Percentiles rank a stretch among this genome's conserved stretches.
phyloP scores from a whole-genome alignment of 2,113 vertebrate genomes.

The Rana temporaria region DNA sequence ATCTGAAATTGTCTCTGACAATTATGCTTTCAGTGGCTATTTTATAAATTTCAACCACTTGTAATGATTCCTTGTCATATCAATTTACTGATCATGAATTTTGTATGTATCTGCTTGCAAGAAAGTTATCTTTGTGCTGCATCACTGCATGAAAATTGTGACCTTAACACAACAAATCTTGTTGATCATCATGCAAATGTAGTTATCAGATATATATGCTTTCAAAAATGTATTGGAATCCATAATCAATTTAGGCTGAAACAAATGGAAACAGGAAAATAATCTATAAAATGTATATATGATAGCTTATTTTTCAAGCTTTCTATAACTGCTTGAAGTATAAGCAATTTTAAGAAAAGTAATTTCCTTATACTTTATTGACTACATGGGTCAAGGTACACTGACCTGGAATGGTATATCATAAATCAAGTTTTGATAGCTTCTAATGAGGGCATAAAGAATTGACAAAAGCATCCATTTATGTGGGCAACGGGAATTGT shows the following conservation, averaged over 20 bases:
- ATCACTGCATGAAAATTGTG: no score
- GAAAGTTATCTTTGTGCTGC: no score
- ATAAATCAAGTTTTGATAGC: constrained; percentile 7
- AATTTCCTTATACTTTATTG: constrained; percentile 22
- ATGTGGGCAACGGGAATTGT: no score
- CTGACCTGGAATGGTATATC: constrained; percentile 15
- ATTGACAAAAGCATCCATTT: no score
- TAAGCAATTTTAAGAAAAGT: constrained; percentile 22
- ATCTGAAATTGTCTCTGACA: no score
- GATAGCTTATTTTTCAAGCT: constrained; percentile 21
- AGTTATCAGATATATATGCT: not conserved
- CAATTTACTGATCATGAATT: no score
- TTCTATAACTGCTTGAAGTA: constrained; percentile 13
- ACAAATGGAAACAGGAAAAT: not conserved
- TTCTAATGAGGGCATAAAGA: no score
- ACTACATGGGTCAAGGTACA: constrained; percentile 17
- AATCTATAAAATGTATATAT: constrained; percentile 1
- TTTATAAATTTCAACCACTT: no score
- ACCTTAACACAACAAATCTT: no score
- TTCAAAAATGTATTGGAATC: constrained; percentile 8
- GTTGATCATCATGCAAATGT: not conserved
- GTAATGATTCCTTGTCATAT: no score
- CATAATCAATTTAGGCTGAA: not conserved
- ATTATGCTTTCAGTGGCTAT: no score
- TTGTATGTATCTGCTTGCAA: no score